Conservation (phyloP, 2,888 invertebrate species). For the Troides aeacus region DNA sequence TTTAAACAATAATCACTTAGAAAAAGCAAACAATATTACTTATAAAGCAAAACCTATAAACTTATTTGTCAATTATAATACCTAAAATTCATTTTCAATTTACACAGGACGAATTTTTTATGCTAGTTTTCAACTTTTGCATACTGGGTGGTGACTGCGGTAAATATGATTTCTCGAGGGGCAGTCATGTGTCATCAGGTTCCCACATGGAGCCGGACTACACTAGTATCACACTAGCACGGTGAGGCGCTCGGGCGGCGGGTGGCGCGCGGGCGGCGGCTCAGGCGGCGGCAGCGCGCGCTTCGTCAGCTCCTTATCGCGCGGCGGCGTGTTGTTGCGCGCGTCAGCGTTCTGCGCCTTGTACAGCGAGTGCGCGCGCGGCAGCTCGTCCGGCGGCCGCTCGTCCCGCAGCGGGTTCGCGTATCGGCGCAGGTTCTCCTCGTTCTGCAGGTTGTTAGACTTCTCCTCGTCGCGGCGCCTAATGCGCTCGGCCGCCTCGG, state of each 20-base stretch:
- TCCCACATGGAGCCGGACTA: slow-evolving; percentile 34
- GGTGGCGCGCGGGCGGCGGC: slow-evolving; percentile 55
- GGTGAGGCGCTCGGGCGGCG: slow-evolving; percentile 68
- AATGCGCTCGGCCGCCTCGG: slow-evolving; percentile 80
- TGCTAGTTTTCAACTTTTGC: too few species aligned
- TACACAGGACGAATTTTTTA: too few species aligned
- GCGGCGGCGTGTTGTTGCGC: slow-evolving; percentile 87
- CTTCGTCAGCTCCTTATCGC: slow-evolving; percentile 88
- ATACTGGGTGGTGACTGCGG: too few species aligned
- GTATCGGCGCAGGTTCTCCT: slow-evolving; percentile 91
- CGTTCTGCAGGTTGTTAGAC: slow-evolving; percentile 94
- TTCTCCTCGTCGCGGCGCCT: slow-evolving; percentile 90
- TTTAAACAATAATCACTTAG: too few species aligned
- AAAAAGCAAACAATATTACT: too few species aligned
- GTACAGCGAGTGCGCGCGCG: slow-evolving; percentile 84
- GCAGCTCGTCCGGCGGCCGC: slow-evolving; percentile 77
- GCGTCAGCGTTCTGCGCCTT: slow-evolving; percentile 92
- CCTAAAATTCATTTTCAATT: too few species aligned
- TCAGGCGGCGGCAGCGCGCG: slow-evolving; percentile 79
- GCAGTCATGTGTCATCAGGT: slow-evolving; percentile 3
- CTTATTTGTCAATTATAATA: too few species aligned
- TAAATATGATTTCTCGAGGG: too few species aligned
- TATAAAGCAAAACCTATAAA: too few species aligned
- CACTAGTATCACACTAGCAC: slow-evolving; percentile 65
- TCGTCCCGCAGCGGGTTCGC: slow-evolving; percentile 87